Evolutionary conservation across 1,140 invertebrate species (phyloP), one percentile per base, ranked within the genome.

Genomic region (Ostrea edulis): DNA sequence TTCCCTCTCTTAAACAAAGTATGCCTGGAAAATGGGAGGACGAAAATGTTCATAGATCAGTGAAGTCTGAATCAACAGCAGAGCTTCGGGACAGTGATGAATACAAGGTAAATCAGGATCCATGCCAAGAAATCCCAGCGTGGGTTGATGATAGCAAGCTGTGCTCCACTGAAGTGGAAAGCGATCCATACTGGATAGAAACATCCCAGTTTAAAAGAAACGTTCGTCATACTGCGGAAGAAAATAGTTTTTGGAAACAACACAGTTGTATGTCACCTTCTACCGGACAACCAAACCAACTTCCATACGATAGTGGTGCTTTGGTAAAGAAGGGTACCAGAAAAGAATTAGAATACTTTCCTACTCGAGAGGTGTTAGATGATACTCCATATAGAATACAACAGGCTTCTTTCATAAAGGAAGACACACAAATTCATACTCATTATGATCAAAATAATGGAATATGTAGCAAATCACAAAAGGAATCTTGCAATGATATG

Each of bases 81-180:
- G 82, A 83, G 51, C 52, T 52, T 11, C 53, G 44, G 82, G 82
- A 83, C n/a, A 83, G 82, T 53, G 82, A 83, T 22, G 82, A 83
- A 11, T 54, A 53, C 29, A 17, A 20, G 29, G 51, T 22, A 20
- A 53, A 17, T 35, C 20, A 53, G 3, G 44, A 83, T 0, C 44
- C 14, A 5, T 5, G n/a, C 82, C 44, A 83, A 83, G 82, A 83
- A 52, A 14, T 83, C 17, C 44, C 82, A n/a, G 82, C 52, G 14
- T 83, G 82, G 82, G 11, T 52, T 17, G 9, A 83, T 11, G 14
- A 35, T 17, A 51, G n/a, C 35, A 51, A 22, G 4, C 52, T 52
- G 44, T 53, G 53, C 20, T 52, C 17, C 44, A 52, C 44, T 52
- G 44, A 83, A 11, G 82, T 22, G 11, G 29, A 53, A 54, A 83